Conservation (phyloP, 1,140 invertebrate species). For the Acromyrmex heyeri region DNA sequence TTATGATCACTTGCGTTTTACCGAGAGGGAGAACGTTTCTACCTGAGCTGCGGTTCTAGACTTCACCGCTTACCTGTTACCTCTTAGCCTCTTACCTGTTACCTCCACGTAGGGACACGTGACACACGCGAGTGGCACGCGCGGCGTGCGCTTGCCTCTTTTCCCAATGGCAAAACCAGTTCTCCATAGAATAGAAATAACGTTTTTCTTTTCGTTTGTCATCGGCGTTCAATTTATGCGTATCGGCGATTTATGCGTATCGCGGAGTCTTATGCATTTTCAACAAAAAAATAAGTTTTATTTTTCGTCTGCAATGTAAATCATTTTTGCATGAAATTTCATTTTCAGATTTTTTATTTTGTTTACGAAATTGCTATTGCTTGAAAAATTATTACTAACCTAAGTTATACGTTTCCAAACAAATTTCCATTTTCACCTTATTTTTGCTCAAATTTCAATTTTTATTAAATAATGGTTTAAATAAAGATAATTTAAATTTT, state of each 20-base stretch:
- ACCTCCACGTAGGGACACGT: slow-evolving; percentile 82
- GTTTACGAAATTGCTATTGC: too few relatives aligned
- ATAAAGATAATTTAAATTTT: too few relatives aligned
- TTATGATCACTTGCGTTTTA: slow-evolving; percentile 36
- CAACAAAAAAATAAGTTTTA: background rate
- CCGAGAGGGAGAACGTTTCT: slow-evolving; percentile 60
- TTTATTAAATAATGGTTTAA: too few relatives aligned
- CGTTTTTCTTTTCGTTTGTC: slow-evolving; percentile 67
- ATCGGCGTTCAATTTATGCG: background rate
- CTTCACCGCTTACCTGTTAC: slow-evolving; percentile 72
- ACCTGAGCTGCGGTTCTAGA: slow-evolving; percentile 66
- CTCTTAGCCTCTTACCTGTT: slow-evolving; percentile 66
- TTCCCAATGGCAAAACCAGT: slow-evolving; percentile 83
- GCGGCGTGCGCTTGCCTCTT: slow-evolving; percentile 83
- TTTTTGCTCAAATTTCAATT: too few relatives aligned
- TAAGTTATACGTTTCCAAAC: too few relatives aligned
- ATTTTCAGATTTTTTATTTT: too few relatives aligned
- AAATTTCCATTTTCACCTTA: too few relatives aligned
- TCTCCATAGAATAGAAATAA: slow-evolving; percentile 84
- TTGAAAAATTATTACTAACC: too few relatives aligned
- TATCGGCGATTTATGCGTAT: background rate
- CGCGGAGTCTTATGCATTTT: slow-evolving; percentile 35
- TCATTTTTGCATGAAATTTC: too few relatives aligned
- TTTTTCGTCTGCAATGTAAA: too few relatives aligned
- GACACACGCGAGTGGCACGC: slow-evolving; percentile 86